Evolutionary conservation across 2,113 vertebrate species (phyloP).

Genomic region (Halichoeres trimaculatus): DNA sequence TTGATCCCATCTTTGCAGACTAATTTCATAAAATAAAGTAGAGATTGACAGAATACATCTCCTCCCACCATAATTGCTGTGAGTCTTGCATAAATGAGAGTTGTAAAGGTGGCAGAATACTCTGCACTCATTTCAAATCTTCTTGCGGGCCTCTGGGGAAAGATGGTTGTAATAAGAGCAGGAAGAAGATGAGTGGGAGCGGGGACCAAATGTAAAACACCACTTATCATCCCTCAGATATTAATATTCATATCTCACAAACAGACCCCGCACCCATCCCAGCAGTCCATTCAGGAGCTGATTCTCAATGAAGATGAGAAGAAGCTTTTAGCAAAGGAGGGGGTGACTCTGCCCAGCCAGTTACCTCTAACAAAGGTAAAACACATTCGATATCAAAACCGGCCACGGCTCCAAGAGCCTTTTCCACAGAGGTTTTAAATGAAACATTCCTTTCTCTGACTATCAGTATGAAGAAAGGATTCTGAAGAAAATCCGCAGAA

Average conservation of each 20-base stretch:
- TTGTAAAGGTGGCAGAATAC: conserved; percentile 26
- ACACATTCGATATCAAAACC: neutral
- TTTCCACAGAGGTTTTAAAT: neutral
- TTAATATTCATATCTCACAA: conserved; percentile 49
- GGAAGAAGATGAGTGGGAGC: neutral
- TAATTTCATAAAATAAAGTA: conserved; percentile 42
- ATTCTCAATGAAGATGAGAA: conserved; percentile 94
- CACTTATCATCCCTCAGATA: conserved; percentile 37
- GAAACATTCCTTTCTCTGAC: neutral
- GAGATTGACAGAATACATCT: conserved; percentile 37
- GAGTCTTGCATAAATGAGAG: conserved; percentile 52
- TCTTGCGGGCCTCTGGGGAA: conserved; percentile 22
- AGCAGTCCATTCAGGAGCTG: conserved; percentile 87
- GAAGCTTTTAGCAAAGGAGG: conserved; percentile 93
- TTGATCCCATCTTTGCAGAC: conserved; percentile 33
- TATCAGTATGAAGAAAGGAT: conserved; percentile 91
- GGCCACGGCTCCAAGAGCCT: neutral
- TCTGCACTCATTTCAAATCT: conserved; percentile 39
- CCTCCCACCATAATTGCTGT: conserved; percentile 48
- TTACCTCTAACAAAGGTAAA: conserved; percentile 95
- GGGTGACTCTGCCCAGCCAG: conserved; percentile 88
- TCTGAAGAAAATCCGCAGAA: conserved; percentile 95
- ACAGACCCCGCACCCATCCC: conserved; percentile 70
- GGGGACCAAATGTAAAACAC: conserved; percentile 39
- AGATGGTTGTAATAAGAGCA: neutral